Evolutionary conservation across 2,113 vertebrate genomes (phyloP).

Genomic region (Choloepus hoffmanni): DNA sequence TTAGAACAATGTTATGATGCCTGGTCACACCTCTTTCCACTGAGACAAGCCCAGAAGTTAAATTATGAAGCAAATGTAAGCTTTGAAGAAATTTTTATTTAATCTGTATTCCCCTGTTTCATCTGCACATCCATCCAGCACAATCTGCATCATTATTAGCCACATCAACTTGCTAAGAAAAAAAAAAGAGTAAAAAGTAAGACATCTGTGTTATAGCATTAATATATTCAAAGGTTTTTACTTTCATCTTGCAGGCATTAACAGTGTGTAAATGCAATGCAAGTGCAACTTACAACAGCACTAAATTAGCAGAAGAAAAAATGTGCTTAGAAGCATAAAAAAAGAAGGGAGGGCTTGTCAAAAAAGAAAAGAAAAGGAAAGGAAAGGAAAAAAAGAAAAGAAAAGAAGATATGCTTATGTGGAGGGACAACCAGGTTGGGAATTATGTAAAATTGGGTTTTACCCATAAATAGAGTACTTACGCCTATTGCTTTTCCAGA

Average conservation of each 20-base stretch:
- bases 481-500: constrained; percentile 83
- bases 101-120: constrained; percentile 92
- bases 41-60: constrained; percentile 89
- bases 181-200: constrained; percentile 88
- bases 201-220: constrained; percentile 92
- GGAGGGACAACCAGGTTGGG: constrained; percentile 57
- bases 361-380: background rate
- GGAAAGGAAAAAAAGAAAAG: background rate
- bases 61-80: constrained; percentile 91
- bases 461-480: constrained; percentile 83
- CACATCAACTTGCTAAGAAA: constrained; percentile 88
- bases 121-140: constrained; percentile 90
- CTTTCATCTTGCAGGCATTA: constrained; percentile 92
- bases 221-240: constrained; percentile 93
- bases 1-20: constrained; percentile 87
- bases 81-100: constrained; percentile 92
- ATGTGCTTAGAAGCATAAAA: constrained; percentile 63
- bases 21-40: constrained; percentile 84
- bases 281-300: constrained; percentile 84
- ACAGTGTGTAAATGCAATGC: constrained; percentile 87
- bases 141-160: constrained; percentile 93
- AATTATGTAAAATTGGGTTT: constrained; percentile 85
- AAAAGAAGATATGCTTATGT: background rate
- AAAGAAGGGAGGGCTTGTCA: constrained; percentile 13
- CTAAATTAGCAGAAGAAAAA: constrained; percentile 83